Conservation (phyloP, 2,797 vertebrate species). For the Cyprinodon diabolis region DNA sequence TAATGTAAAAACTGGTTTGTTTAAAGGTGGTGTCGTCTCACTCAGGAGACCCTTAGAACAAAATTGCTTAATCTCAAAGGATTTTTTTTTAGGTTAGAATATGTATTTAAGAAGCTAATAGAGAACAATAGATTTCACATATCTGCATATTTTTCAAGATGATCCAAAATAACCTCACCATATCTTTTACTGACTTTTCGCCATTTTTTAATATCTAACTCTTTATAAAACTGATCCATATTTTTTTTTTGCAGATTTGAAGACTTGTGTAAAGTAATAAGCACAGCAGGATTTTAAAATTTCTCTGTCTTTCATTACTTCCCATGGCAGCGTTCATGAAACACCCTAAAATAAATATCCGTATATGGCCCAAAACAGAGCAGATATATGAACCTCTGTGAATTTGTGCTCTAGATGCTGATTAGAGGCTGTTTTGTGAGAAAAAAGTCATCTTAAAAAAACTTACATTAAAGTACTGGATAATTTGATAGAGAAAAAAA, state of each 20-base stretch:
- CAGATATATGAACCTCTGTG: background rate
- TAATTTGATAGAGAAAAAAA: constrained; percentile 18
- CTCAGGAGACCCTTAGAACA: background rate
- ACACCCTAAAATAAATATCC: constrained; percentile 15
- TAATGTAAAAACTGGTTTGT: background rate
- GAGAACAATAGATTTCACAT: background rate
- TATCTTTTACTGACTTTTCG: background rate
- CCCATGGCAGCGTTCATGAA: constrained; percentile 7
- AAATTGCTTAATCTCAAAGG: background rate
- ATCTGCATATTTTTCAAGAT: background rate
- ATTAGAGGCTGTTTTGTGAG: constrained; percentile 14
- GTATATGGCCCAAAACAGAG: constrained; percentile 16
- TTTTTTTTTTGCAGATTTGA: background rate
- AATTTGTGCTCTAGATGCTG: constrained; percentile 25
- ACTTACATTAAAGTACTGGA: constrained; percentile 10
- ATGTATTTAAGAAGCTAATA: background rate
- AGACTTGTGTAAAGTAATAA: background rate
- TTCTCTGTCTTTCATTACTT: background rate
- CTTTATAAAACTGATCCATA: background rate
- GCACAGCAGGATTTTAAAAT: constrained; percentile 3
- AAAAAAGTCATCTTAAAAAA: constrained; percentile 11
- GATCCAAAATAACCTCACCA: background rate
- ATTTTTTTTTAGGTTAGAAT: background rate
- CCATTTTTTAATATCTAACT: background rate
- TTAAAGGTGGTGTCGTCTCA: background rate